Base-by-base conservation (phyloP, 2,113 vertebrate species). In the Rhinolophus ferrumequinum region DNA sequence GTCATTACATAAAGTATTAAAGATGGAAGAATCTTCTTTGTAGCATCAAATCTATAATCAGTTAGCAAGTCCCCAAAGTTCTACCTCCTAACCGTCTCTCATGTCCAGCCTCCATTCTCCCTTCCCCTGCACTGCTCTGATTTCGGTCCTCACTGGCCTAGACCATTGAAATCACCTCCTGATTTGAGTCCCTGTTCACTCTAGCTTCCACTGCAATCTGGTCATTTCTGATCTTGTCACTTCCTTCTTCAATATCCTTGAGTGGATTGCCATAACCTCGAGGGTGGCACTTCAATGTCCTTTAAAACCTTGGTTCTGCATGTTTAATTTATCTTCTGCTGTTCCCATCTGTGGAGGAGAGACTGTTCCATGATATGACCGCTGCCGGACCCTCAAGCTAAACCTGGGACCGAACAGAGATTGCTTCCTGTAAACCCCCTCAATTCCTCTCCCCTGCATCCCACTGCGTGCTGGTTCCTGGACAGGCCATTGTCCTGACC, bases 151-250 rank as follows among this genome's bases (percentile, higher is more conserved):
- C 85, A 89, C 50, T 35, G 22, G 30, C 13, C 33, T 44, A 33
- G 26, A 41, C 16, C 10, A 44, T 1, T 54, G 21, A 92, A 82
- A 72, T 67, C 60, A 35, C 8, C 33, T 26, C 28, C 52, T n/a
- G 41, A 28, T 52, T 72, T 26, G 30, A 38, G 22, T 33, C 9
- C 80, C n/a, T 22, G 3, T 38, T 28, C 24, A 21, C 19, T 12
- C 44, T 38, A 28, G 35, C 21, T 22, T 70, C 44, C 76, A 41
- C 3, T 6, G 24, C n/a, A 56, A 88, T 54, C 80, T 14, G 26
- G 35, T 54, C 33, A 82, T 56, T 38, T 84, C 90, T 93, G 62
- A 90, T 26, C 47, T 33, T 70, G 81, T 82, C 15, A 66, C 13
- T 52, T 82, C 28, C 72, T 62, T 67, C n/a, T 33, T 84, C 58